These are phyloP conservation scores for Cephus nigrinus DNA, from an alignment of 2,888 invertebrate genomes.

Conservation along the genomic window DNA sequence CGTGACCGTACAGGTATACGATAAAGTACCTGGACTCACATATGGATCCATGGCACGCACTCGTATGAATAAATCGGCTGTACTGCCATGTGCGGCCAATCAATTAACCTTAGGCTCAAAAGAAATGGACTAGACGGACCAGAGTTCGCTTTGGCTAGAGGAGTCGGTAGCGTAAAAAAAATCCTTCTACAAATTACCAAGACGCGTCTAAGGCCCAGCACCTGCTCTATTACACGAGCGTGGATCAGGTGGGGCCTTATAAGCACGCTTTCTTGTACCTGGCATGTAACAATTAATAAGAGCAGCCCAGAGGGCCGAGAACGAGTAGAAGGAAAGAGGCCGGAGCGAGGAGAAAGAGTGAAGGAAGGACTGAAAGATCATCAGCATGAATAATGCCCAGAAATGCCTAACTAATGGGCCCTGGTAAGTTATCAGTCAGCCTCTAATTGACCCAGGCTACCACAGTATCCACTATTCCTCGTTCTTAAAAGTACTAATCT, in stretches of 20 bases:
- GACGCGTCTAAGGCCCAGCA: background rate
- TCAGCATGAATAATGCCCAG: constrained; percentile 9
- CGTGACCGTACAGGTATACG: background rate
- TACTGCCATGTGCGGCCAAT: background rate
- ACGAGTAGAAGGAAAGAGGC: background rate
- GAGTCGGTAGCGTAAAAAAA: constrained; percentile 11
- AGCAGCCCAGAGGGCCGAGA: background rate
- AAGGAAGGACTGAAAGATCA: background rate
- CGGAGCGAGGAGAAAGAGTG: background rate
- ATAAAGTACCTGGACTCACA: background rate
- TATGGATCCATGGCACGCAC: background rate
- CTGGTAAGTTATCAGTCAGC: constrained; percentile 27
- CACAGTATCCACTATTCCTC: constrained; percentile 12
- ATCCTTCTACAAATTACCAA: constrained; percentile 9
- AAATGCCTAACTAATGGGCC: constrained; percentile 40
- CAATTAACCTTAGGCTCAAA: background rate
- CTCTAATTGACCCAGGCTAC: constrained; percentile 38
- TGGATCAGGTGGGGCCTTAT: background rate
- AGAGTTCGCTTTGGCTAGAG: background rate
- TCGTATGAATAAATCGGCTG: background rate
- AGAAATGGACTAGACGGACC: background rate
- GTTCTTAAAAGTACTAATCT: background rate
- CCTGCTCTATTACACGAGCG: constrained; percentile 4
- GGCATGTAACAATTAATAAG: constrained; percentile 8
- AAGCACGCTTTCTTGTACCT: background rate